A percentile compares a stretch with the other conserved stretches of the same genome.
phyloP scores from a whole-genome alignment of 2,888 invertebrate genomes.

The Eurytoma californica region DNA sequence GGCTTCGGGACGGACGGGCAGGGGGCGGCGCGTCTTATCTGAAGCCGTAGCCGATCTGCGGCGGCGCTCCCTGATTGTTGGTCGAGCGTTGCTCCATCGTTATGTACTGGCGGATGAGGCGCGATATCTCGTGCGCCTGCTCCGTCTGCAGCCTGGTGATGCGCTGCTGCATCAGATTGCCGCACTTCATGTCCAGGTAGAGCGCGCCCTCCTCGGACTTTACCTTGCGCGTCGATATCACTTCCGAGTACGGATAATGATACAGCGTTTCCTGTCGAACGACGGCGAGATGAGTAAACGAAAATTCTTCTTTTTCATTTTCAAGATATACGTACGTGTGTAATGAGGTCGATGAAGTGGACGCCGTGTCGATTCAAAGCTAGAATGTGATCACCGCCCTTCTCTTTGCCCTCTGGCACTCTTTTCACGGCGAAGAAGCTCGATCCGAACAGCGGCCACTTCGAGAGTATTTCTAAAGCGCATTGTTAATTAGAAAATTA shows the following conservation, averaged over 20 bases:
- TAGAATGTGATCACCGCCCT: conserved; percentile 87
- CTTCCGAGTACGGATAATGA: conserved; percentile 95
- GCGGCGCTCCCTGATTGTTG: conserved; percentile 65
- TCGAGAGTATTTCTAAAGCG: conserved; percentile 88
- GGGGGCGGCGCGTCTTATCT: conserved; percentile 64
- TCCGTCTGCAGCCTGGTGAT: conserved; percentile 97
- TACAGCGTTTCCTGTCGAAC: conserved; percentile 86
- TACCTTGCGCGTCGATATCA: conserved; percentile 95
- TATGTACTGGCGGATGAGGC: conserved; percentile 97
- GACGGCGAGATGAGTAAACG: background rate
- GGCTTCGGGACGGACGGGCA: background rate
- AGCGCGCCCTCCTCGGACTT: conserved; percentile 93
- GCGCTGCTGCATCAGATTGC: conserved; percentile 95
- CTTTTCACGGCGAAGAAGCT: conserved; percentile 97
- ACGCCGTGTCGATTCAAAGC: conserved; percentile 96
- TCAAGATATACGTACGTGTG: conserved; percentile 82
- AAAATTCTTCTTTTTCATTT: background rate
- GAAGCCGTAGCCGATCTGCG: conserved; percentile 68
- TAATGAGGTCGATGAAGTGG: conserved; percentile 92
- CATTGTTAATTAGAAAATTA: background rate
- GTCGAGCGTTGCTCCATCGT: conserved; percentile 85
- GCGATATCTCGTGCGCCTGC: conserved; percentile 97
- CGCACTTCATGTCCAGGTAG: conserved; percentile 97
- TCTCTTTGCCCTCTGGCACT: conserved; percentile 81
- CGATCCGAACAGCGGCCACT: conserved; percentile 97